Conservation (phyloP, 2,888 invertebrate species). For the Leptogaster cylindrica region DNA sequence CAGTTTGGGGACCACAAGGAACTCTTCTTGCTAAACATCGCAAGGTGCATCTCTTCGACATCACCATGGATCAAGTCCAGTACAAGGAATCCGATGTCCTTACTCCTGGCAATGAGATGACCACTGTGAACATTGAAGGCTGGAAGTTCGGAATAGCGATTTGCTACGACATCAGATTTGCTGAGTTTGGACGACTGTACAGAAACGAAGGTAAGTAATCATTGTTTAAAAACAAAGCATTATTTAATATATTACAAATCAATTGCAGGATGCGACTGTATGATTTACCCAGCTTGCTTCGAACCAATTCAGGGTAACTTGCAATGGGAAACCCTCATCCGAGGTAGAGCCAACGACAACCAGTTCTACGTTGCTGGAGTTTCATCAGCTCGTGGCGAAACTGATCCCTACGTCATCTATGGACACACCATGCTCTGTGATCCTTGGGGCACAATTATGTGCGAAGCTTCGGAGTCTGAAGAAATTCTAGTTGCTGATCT, state of each 20-base stretch:
- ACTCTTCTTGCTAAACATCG: conserved; percentile 79
- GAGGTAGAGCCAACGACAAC: conserved; percentile 84
- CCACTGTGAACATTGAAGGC: conserved; percentile 74
- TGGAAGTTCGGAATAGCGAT: conserved; percentile 89
- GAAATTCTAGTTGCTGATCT: conserved; percentile 77
- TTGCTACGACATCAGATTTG: conserved; percentile 93
- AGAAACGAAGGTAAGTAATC: conserved; percentile 64
- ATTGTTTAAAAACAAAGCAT: neutral
- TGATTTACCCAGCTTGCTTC: conserved; percentile 13
- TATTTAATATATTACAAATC: neutral
- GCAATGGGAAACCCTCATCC: conserved; percentile 88
- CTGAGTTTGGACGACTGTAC: conserved; percentile 82
- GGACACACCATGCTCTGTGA: conserved; percentile 84
- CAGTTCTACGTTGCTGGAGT: conserved; percentile 86
- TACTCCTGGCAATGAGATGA: conserved; percentile 74
- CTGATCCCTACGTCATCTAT: conserved; percentile 83
- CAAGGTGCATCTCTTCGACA: conserved; percentile 95
- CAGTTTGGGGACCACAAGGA: conserved; percentile 83
- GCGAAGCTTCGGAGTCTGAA: conserved; percentile 73
- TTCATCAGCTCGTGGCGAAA: conserved; percentile 78
- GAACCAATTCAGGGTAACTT: conserved; percentile 69
- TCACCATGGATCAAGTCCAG: conserved; percentile 67
- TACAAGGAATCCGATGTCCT: conserved; percentile 90
- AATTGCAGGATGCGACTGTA: neutral
- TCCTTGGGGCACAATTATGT: conserved; percentile 78